phyloP scores from a whole-genome alignment of 64 coral and sea anemone species.

The Porites australiensis region DNA sequence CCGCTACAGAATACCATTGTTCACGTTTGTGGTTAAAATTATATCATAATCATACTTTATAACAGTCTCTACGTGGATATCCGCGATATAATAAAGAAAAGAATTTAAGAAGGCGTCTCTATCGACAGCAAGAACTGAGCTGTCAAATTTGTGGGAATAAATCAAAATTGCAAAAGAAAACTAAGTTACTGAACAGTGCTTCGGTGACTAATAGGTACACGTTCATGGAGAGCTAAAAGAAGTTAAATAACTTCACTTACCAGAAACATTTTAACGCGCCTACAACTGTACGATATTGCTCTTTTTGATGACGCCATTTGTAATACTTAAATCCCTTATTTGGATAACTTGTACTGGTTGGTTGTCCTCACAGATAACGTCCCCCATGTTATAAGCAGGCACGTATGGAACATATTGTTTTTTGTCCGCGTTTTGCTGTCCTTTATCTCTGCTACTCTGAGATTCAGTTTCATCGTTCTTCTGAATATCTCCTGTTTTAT shows the following conservation, averaged over 20 bases:
- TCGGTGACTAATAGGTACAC: neutral
- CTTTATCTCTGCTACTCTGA: neutral
- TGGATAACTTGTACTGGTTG: slow-evolving; percentile 37
- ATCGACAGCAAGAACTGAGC: no score
- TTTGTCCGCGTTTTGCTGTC: slow-evolving; percentile 13
- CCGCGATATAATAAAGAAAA: no score
- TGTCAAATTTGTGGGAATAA: no score
- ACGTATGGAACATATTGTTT: slow-evolving; percentile 27
- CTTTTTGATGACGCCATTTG: slow-evolving; percentile 32
- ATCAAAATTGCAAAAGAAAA: neutral
- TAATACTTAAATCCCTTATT: slow-evolving; percentile 52
- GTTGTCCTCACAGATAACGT: slow-evolving; percentile 7
- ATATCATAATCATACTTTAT: no score
- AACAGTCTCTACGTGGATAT: no score
- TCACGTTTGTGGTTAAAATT: no score
- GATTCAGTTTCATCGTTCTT: neutral
- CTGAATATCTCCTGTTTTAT: slow-evolving; percentile 1
- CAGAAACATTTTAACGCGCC: neutral
- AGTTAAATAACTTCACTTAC: neutral
- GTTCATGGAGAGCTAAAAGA: neutral
- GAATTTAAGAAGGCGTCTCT: no score
- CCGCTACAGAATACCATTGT: no score
- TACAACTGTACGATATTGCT: slow-evolving; percentile 25
- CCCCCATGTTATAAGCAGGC: slow-evolving; percentile 17
- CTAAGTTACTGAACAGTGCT: neutral